phyloP scores from a whole-genome alignment of 1,140 invertebrate genomes.

The Drosophila arawakana region DNA sequence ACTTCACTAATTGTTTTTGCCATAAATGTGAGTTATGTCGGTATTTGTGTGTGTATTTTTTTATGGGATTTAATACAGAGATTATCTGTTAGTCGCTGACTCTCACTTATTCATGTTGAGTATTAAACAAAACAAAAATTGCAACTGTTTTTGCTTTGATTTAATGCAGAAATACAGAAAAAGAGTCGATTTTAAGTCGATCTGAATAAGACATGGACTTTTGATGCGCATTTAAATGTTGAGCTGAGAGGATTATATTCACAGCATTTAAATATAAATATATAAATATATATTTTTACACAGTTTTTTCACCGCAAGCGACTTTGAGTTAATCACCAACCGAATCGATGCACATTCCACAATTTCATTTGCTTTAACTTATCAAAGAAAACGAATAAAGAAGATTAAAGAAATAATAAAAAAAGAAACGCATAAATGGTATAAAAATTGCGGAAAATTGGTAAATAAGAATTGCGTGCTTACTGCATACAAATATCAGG shows the following conservation, averaged over 20 bases:
- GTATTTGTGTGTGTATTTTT: not conserved
- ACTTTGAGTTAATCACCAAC: constrained; percentile 6
- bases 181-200: not conserved
- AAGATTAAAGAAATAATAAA: not conserved
- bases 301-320: not conserved
- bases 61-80: not conserved
- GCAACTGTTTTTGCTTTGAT: not conserved
- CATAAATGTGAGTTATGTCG: no score
- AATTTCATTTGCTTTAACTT: not conserved
- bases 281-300: not conserved
- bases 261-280: not conserved
- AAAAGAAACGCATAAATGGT: not conserved
- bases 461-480: constrained; percentile 28
- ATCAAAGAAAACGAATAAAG: not conserved
- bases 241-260: not conserved
- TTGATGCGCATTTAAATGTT: not conserved
- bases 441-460: constrained; percentile 16
- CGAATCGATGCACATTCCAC: not conserved
- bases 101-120: not conserved
- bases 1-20: no score
- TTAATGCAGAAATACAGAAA: not conserved
- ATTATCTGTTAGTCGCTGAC: not conserved
- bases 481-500: constrained; percentile 36
- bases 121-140: constrained; percentile 1
- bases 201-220: not conserved